Percentiles rank a stretch among this genome's conserved stretches.
phyloP scores from a whole-genome alignment of 2,113 vertebrate species.

The Apaloderma vittatum region DNA sequence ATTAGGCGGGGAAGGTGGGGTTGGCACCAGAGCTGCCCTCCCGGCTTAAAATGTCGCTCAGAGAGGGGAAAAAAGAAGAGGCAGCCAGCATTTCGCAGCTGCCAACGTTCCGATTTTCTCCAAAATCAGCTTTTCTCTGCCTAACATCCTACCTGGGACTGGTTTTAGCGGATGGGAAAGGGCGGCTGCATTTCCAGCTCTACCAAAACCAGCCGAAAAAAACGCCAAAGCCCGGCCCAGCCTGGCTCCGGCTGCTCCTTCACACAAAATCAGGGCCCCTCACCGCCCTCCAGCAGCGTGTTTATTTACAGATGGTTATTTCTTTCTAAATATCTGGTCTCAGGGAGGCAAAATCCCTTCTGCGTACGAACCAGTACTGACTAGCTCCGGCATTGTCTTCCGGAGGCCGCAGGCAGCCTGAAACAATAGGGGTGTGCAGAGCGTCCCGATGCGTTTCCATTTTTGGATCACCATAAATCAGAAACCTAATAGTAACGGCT shows the following conservation, averaged over 20 bases:
- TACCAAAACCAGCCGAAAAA: not conserved
- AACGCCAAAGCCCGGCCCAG: not conserved
- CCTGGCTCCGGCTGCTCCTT: not conserved
- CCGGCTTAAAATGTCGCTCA: not conserved
- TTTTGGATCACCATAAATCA: slow-evolving; percentile 1
- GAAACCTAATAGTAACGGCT: not conserved
- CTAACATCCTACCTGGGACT: not conserved
- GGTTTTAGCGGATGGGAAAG: not conserved
- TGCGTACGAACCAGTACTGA: not conserved
- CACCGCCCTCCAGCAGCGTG: not conserved
- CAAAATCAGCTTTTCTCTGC: not conserved
- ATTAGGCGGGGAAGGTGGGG: not conserved
- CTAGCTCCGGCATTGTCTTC: slow-evolving; percentile 27
- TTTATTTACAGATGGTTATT: slow-evolving; percentile 2
- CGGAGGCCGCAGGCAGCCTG: not conserved
- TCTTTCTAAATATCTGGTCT: slow-evolving; percentile 35
- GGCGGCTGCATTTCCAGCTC: not conserved
- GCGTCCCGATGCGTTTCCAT: slow-evolving; percentile 19
- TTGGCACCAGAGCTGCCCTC: not conserved
- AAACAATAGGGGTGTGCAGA: slow-evolving; percentile 44
- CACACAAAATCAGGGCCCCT: not conserved
- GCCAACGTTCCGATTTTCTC: not conserved
- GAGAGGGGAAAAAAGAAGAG: not conserved
- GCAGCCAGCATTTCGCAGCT: not conserved
- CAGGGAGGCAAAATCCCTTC: not conserved